phyloP scores from a whole-genome alignment of 2,888 invertebrate species.

The Apamea crenata region DNA sequence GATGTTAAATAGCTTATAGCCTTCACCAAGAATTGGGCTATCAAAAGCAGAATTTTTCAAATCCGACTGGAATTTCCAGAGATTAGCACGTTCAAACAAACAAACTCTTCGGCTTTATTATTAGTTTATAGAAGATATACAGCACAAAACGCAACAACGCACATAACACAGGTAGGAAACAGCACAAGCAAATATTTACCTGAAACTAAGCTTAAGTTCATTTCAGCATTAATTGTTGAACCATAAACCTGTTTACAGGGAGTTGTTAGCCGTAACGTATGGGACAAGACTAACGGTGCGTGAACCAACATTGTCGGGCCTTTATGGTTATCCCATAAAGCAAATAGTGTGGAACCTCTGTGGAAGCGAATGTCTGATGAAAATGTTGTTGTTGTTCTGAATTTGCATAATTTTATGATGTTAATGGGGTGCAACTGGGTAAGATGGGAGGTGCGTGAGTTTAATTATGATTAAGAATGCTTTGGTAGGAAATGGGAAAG shows the following conservation, averaged over 20 bases:
- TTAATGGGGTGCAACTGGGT: constrained; percentile 24
- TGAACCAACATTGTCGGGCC: constrained; percentile 66
- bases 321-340: constrained; percentile 66
- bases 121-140: background rate
- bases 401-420: constrained; percentile 47
- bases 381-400: constrained; percentile 32
- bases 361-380: constrained; percentile 22
- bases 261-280: constrained; percentile 58
- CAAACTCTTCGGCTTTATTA: background rate
- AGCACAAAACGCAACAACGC: background rate
- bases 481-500: constrained; percentile 8
- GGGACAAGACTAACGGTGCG: constrained; percentile 64
- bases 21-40: background rate
- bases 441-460: constrained; percentile 2
- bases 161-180: background rate
- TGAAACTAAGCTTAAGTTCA: constrained; percentile 56
- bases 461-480: constrained; percentile 38
- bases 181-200: constrained; percentile 37
- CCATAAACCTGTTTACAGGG: constrained; percentile 66
- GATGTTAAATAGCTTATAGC: background rate
- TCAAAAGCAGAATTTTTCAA: background rate
- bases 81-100: too few species aligned
- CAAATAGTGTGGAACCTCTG: constrained; percentile 65
- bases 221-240: constrained; percentile 62
- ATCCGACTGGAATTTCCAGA: background rate